Percentiles rank a stretch among this genome's conserved stretches.
Evolutionary conservation across 2,888 invertebrate genomes (phyloP).

Genomic region (Eupelmus urozonus): DNA sequence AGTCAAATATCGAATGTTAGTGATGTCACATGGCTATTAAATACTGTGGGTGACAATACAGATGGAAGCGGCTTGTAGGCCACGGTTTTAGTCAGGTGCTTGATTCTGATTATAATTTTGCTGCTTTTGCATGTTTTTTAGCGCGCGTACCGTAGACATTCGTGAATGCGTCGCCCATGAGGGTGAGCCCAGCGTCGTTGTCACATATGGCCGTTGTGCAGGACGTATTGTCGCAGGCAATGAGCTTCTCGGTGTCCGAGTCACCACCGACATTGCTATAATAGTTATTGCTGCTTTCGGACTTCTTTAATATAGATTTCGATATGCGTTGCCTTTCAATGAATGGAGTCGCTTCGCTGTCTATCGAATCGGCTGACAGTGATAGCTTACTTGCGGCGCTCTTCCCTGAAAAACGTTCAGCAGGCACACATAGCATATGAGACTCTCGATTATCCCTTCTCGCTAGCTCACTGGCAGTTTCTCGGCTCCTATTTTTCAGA

Average conservation of each 20-base stretch:
- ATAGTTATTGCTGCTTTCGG: slow-evolving; percentile 81
- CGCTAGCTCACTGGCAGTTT: slow-evolving; percentile 16
- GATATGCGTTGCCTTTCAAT: slow-evolving; percentile 84
- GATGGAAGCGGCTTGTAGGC: slow-evolving; percentile 1
- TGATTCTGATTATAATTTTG: background rate
- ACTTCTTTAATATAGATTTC: slow-evolving; percentile 88
- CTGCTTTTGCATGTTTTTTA: slow-evolving; percentile 6
- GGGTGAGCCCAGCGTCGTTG: slow-evolving; percentile 76
- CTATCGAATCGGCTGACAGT: slow-evolving; percentile 84
- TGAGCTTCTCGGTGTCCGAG: slow-evolving; percentile 87
- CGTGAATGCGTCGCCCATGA: slow-evolving; percentile 65
- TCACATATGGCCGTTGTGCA: slow-evolving; percentile 79
- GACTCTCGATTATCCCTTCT: slow-evolving; percentile 19
- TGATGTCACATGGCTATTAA: slow-evolving; percentile 1
- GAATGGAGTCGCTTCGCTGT: slow-evolving; percentile 82
- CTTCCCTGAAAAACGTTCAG: slow-evolving; percentile 66
- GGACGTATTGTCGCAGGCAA: slow-evolving; percentile 82
- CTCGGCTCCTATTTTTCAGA: background rate
- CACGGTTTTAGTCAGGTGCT: slow-evolving; percentile 4
- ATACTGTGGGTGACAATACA: background rate
- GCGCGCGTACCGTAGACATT: slow-evolving; percentile 63
- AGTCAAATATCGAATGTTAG: slow-evolving; percentile 10
- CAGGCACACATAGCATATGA: slow-evolving; percentile 56
- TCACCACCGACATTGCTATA: slow-evolving; percentile 79
- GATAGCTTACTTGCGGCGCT: slow-evolving; percentile 82